phyloP scores from a whole-genome alignment of 2,113 vertebrate species.

The Menura novaehollandiae region DNA sequence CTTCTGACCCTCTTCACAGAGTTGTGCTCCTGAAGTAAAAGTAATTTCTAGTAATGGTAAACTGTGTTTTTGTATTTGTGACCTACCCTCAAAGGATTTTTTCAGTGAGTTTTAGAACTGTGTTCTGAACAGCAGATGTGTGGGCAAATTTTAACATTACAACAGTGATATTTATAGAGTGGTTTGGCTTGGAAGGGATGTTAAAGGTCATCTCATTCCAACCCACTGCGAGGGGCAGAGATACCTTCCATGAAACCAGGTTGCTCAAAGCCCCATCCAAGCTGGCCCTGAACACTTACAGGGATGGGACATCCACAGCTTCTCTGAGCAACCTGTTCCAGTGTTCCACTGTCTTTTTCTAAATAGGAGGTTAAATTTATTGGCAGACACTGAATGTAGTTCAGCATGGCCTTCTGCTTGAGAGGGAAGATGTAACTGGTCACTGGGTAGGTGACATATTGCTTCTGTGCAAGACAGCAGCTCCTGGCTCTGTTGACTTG shows the following conservation, averaged over 20 bases:
- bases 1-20: not conserved
- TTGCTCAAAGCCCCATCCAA: not conserved
- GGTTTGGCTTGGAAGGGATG: not conserved
- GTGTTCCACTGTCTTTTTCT: not conserved
- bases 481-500: not conserved
- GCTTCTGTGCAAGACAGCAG: not conserved
- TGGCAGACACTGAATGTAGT: not conserved
- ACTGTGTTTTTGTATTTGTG: not conserved
- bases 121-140: not conserved
- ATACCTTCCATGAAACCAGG: not conserved
- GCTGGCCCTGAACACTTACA: not conserved
- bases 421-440: not conserved
- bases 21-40: not conserved
- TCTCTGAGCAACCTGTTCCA: not conserved
- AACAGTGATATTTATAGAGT: not conserved
- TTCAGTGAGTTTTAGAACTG: not conserved
- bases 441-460: not conserved
- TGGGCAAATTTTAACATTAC: not conserved
- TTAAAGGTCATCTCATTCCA: not conserved
- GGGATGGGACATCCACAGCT: not conserved
- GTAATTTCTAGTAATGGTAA: not conserved
- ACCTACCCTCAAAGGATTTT: not conserved
- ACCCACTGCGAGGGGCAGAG: not conserved
- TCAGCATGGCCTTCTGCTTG: not conserved
- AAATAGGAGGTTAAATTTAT: not conserved